Evolutionary conservation across 2,113 vertebrate species (phyloP), one percentile per base, ranked within the genome.

Genomic region (Spheniscus mendiculus): DNA sequence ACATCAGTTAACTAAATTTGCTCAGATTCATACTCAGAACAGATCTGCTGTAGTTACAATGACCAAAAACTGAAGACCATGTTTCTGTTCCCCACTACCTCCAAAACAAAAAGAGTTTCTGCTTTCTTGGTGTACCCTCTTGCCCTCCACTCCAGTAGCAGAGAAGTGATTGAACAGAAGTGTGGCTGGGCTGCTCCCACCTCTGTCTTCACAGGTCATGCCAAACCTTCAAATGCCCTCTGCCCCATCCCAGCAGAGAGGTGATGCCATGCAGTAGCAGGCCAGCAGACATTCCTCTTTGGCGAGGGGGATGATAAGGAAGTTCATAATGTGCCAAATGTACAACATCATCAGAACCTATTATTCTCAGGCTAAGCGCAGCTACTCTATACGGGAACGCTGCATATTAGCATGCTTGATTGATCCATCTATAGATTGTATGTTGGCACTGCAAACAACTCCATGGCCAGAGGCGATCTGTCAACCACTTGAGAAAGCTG

Each of bases 171-270:
- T 19, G 47, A 47, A 40, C 40, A 53, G 58, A 49, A 44, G 26
- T 1, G 9, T 32, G 47, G 1, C 36, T 77, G 55, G 15, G 38
- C 21, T 71, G 2, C 10, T 49, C 4, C 12, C 11, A 12, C 5
- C 1, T 80, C 4, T 4, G 3, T 14, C n/a, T 32, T 50, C 63
- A 26, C 23, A 40, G 49, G 10, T 22, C 13, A 15, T 25, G 30
- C 7, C 62, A 79, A 29, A 29, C 11, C 36, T 47, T 5, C 0
- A 45, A 59, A 38, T 1, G 1, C 10, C n/a, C 32, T 47, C 32
- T 0, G 0, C 6, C 18, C 26, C 5, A 0, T 9, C 3, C 2
- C 47, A 58, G 10, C 3, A 3, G 15, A 66, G 32, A 81, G 32
- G 14, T 0, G 4, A 3, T 29, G 27, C 25, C 42, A 4, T 8